Base-by-base conservation (phyloP, 2,797 vertebrate species). In the Trachurus trachurus region DNA sequence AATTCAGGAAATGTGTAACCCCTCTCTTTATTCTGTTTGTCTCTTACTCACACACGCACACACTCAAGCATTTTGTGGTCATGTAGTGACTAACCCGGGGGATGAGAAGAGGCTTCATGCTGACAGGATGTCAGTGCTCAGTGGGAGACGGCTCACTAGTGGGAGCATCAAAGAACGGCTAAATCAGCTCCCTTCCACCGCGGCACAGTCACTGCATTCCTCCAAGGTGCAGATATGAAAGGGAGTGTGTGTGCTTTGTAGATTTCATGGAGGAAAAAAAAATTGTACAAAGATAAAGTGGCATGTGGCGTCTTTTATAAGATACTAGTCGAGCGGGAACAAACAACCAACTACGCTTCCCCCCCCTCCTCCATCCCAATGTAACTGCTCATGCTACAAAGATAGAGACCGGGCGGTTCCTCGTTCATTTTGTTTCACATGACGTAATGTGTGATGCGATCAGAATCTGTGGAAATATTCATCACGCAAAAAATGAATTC, bases 111-210 rank as follows among this genome's bases (percentile, higher is more conserved):
- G 92, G 87, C 70, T 86, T 87, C 93, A 88, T 74, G 93, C 93
- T 91, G 93, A 94, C 91, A 93, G 92, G 92, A 94, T 93, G 92
- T 94, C 90, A 89, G 81, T 79, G 88, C 92, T 90, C 92, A 88
- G 91, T 79, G 71, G 93, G 93, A 92, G 91, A 87, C 56, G 67
- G 82, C 87, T 92, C 92, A 93, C 92, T 91, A 93, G 88, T 84
- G 88, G 82, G 92, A 92, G 87, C 91, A 93, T 94, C 93, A 93
- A 94, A 94, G 93, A 89, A 66, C 60, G 58, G 64, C 81, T 89
- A 90, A 93, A 92, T 90, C 85, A 92, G 81, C 91, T 91, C 84
- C 80, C 63, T 80, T 85, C 85, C 86, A 89, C 86, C 59, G 22
- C 68, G 56, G 84, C 83, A 42, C 86, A 87, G 80, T 84, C 70